Conservation (phyloP, 2,888 invertebrate genomes). For the Zeuzera pyrina region DNA sequence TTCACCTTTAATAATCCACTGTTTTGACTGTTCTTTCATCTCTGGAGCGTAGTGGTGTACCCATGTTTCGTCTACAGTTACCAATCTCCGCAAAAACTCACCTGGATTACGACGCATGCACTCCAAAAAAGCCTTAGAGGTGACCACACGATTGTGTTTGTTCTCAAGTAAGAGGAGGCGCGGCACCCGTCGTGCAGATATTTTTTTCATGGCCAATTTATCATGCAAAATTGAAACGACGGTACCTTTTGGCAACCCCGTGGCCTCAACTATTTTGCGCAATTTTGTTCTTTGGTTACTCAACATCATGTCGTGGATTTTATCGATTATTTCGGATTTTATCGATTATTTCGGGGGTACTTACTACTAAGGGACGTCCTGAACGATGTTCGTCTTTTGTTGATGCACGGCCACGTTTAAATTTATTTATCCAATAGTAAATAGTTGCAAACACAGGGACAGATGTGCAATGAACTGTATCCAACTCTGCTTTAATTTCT, state of each 20-base stretch:
- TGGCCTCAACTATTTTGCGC: conserved; percentile 1
- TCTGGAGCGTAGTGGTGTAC: conserved; percentile 8
- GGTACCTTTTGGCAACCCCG: not conserved
- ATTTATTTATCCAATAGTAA: not conserved
- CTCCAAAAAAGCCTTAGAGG: not conserved
- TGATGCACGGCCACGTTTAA: conserved; percentile 3
- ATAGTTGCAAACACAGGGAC: not conserved
- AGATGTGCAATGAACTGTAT: not conserved
- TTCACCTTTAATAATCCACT: conserved; percentile 9
- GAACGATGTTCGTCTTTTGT: conserved; percentile 2
- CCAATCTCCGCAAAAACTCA: conserved; percentile 9
- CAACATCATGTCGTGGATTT: not conserved
- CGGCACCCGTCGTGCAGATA: not conserved
- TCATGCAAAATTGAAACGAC: conserved; percentile 1
- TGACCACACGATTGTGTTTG: not conserved
- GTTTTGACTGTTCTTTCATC: conserved; percentile 11
- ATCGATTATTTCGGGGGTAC: conserved; percentile 1
- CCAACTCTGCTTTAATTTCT: not conserved
- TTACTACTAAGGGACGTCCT: conserved; percentile 1
- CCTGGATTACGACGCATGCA: not conserved
- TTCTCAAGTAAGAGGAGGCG: not conserved
- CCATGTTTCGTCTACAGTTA: conserved; percentile 9
- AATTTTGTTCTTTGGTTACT: conserved; percentile 1
- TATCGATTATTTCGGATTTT: no score
- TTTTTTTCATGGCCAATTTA: not conserved